Conservation (phyloP, 2,113 vertebrate genomes). For the Genyomyrus donnyi region DNA sequence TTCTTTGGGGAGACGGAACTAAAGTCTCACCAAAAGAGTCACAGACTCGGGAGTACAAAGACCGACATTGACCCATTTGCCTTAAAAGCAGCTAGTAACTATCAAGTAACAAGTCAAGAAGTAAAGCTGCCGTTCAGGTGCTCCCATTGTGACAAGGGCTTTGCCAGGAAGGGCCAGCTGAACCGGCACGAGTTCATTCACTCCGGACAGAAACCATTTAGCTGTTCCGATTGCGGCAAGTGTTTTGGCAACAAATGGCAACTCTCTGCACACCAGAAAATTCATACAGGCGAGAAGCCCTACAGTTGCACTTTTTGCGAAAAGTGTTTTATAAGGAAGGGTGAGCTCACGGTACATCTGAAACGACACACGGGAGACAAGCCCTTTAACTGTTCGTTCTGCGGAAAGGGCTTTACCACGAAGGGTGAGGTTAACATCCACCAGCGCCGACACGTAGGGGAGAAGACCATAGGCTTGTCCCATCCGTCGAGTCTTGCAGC, state of each 20-base stretch:
- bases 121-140: background rate
- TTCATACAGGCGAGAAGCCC: conserved; percentile 8
- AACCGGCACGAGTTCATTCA: conserved; percentile 10
- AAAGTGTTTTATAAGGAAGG: conserved; percentile 6
- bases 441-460: conserved; percentile 9
- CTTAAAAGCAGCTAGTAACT: background rate
- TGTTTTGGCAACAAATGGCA: conserved; percentile 15
- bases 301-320: conserved; percentile 2
- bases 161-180: conserved; percentile 7
- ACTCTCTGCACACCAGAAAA: conserved; percentile 9
- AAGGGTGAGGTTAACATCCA: conserved; percentile 15
- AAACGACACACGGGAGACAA: conserved; percentile 8
- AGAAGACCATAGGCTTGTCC: conserved; percentile 3
- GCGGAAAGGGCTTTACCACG: conserved; percentile 4
- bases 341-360: conserved; percentile 5
- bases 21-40: conserved; percentile 3
- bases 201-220: conserved; percentile 5
- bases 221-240: conserved; percentile 9
- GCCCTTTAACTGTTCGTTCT: conserved; percentile 4
- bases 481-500: background rate
- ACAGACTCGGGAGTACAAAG: background rate
- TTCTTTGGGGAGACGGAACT: conserved; percentile 15
- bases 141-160: conserved; percentile 9
- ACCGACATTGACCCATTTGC: background rate
- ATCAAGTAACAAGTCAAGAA: background rate